Evolutionary conservation across 2,888 invertebrate species (phyloP).

Genomic region (Seira sanloemensis): DNA sequence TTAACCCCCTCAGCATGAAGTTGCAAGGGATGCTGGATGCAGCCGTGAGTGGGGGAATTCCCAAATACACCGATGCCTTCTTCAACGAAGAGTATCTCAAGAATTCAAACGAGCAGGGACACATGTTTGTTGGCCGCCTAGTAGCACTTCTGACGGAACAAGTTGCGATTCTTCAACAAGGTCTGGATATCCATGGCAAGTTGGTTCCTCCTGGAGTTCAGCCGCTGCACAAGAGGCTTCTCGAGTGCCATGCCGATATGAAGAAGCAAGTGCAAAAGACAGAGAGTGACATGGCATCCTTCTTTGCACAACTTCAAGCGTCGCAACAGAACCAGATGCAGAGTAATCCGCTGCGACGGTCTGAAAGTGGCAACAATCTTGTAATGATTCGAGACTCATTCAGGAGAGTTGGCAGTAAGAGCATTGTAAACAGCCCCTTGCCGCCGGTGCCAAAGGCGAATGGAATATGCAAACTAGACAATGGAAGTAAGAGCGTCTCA

Average conservation of each 20-base stretch:
- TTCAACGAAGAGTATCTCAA: constrained; percentile 87
- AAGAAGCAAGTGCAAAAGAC: constrained; percentile 80
- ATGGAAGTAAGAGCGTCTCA: constrained; percentile 31
- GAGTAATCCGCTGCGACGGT: constrained; percentile 52
- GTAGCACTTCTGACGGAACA: constrained; percentile 60
- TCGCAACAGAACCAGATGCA: neutral
- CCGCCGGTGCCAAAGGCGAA: constrained; percentile 82
- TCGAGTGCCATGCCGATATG: constrained; percentile 90
- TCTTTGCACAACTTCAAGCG: constrained; percentile 36
- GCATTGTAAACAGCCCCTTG: constrained; percentile 82
- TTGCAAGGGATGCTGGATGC: constrained; percentile 95
- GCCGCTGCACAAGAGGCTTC: constrained; percentile 91
- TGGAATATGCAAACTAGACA: constrained; percentile 32
- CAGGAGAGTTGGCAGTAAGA: constrained; percentile 49
- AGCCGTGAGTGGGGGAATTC: constrained; percentile 95
- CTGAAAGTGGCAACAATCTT: constrained; percentile 58
- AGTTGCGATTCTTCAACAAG: constrained; percentile 83
- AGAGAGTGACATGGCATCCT: constrained; percentile 55
- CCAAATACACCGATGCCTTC: constrained; percentile 97
- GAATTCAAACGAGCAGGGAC: constrained; percentile 73
- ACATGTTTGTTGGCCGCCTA: constrained; percentile 52
- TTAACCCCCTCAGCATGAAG: constrained; percentile 95
- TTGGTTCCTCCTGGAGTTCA: constrained; percentile 92
- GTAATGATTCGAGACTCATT: constrained; percentile 64
- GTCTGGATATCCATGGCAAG: constrained; percentile 88